A percentile compares a stretch with the other conserved stretches of the same genome.
Evolutionary conservation across 1,140 invertebrate genomes (phyloP).

Genomic region (Gryon sp.): DNA sequence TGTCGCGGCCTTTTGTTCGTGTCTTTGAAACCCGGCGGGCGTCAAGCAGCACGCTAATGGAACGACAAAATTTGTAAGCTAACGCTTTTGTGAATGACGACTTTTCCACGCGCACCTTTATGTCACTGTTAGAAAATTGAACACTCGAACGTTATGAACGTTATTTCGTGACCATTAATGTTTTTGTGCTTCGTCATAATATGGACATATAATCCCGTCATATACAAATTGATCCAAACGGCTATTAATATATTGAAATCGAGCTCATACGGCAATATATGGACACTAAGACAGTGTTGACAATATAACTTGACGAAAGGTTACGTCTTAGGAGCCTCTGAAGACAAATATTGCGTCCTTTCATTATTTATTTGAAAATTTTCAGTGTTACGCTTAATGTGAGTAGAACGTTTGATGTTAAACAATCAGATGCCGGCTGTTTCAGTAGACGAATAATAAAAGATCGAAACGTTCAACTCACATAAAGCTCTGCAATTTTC

Average conservation of each 20-base stretch:
- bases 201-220: too few species aligned
- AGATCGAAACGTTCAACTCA: slow-evolving; percentile 19
- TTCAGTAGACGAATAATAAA: not conserved
- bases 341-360: too few species aligned
- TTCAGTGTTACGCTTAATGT: too few species aligned
- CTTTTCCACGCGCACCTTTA: slow-evolving; percentile 9
- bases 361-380: too few species aligned
- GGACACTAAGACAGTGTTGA: slow-evolving; percentile 54
- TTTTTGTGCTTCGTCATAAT: too few species aligned
- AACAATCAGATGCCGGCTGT: too few species aligned
- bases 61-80: slow-evolving; percentile 67
- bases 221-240: not conserved
- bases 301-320: slow-evolving; percentile 3
- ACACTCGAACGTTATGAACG: too few species aligned
- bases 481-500: slow-evolving; percentile 50
- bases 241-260: too few species aligned
- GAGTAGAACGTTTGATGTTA: slow-evolving; percentile 11
- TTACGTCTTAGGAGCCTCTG: slow-evolving; percentile 56
- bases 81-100: slow-evolving; percentile 61
- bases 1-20: slow-evolving; percentile 52
- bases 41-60: slow-evolving; percentile 57
- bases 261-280: slow-evolving; percentile 14
- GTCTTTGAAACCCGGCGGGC: slow-evolving; percentile 43
- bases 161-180: too few species aligned
- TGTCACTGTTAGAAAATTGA: slow-evolving; percentile 47